Percentiles rank a stretch among this genome's conserved stretches.
phyloP scores from a whole-genome alignment of 2,113 vertebrate genomes.

The Blennius ocellaris region DNA sequence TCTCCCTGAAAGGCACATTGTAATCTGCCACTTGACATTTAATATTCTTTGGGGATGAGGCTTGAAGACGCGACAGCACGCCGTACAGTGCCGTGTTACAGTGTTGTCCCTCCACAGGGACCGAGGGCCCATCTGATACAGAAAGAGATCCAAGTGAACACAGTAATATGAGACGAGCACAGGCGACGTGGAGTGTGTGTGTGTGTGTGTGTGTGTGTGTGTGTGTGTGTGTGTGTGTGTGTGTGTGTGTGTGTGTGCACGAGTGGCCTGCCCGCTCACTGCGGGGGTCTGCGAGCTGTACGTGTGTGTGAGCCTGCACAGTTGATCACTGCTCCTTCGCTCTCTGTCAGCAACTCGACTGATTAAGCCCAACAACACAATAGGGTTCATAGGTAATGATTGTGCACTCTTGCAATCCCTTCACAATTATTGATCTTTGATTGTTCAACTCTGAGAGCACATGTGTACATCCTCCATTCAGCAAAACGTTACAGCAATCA shows the following conservation, averaged over 20 bases:
- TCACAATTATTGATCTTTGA: conserved; percentile 86
- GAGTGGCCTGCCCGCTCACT: conserved; percentile 42
- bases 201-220: conserved; percentile 43
- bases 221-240: conserved; percentile 50
- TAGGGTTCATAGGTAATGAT: conserved; percentile 84
- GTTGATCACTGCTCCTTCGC: conserved; percentile 73
- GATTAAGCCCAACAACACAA: conserved; percentile 83
- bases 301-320: conserved; percentile 57
- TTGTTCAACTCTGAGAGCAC: conserved; percentile 79
- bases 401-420: conserved; percentile 84
- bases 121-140: conserved; percentile 76
- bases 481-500: conserved; percentile 62
- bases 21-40: conserved; percentile 72
- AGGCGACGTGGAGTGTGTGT: conserved; percentile 39
- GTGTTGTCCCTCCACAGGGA: conserved; percentile 75
- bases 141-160: conserved; percentile 78
- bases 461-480: conserved; percentile 76
- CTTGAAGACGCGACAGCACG: conserved; percentile 67
- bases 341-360: conserved; percentile 79
- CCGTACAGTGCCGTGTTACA: conserved; percentile 76
- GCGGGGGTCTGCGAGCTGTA: conserved; percentile 63
- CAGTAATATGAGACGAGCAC: conserved; percentile 76
- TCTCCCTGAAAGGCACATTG: conserved; percentile 52
- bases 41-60: conserved; percentile 78
- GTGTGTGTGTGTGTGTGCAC: conserved; percentile 51